phyloP scores from a whole-genome alignment of 2,113 vertebrate species.

The Pao palembangensis region DNA sequence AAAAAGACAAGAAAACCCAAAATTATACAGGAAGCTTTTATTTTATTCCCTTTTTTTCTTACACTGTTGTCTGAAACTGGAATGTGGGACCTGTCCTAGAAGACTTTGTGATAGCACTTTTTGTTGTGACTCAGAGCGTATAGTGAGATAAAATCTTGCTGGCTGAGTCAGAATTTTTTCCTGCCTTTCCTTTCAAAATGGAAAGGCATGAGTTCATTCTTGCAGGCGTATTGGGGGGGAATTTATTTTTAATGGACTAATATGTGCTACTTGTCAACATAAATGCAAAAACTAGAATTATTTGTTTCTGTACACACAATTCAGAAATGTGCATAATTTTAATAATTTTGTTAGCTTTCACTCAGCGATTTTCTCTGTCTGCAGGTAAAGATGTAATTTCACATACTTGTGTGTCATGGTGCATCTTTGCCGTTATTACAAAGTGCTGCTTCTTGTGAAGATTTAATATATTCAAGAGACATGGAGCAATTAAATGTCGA shows the following conservation, averaged over 20 bases:
- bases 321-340: too few relatives aligned
- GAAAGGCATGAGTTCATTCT: too few relatives aligned
- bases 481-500: constrained; percentile 5
- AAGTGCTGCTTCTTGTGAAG: not conserved
- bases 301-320: too few relatives aligned
- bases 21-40: constrained; percentile 68
- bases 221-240: too few relatives aligned
- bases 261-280: too few relatives aligned
- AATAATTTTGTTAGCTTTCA: too few relatives aligned
- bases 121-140: constrained; percentile 36
- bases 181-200: too few relatives aligned
- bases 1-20: constrained; percentile 47
- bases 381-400: not conserved
- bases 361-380: too few relatives aligned
- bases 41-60: constrained; percentile 31
- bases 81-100: constrained; percentile 50
- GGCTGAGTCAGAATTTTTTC: constrained; percentile 3
- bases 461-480: constrained; percentile 4
- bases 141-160: constrained; percentile 14
- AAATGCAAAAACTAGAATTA: too few relatives aligned
- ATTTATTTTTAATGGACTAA: too few relatives aligned
- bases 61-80: constrained; percentile 46
- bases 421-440: not conserved
- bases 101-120: constrained; percentile 55
- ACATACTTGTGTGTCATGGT: not conserved